Base-by-base conservation (phyloP, 1,140 invertebrate species). In the Panulirus ornatus region DNA sequence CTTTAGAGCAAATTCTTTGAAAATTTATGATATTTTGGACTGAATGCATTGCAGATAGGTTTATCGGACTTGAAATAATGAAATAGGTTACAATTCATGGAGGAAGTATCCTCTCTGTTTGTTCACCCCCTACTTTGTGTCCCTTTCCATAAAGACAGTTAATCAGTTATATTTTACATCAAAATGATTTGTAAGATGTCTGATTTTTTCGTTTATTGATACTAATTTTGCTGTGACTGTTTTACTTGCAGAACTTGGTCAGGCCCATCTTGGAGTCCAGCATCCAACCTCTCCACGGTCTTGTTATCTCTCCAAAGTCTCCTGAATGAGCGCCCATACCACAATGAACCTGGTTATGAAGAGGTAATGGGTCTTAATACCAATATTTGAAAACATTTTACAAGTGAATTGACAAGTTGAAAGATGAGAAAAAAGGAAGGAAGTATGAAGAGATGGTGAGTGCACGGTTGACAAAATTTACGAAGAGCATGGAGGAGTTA, bases 321-420 rank as follows among this genome's bases (percentile, higher is more conserved):
- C 16, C 93, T 96, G 90, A 95, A 95, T 92, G 95, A 95, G 92
- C 95, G 95, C 89, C 95, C 95, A n/a, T 95, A 95, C 93, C 95
- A 95, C 93, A 96, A 96, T 94, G 95, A 96, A 93, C 95, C 95
- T 75, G 95, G 95, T 5, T 95, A 94, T 93, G 94, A 95, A 93
- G 93, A 93, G 93, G 66, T 93, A 94, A 92, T 94, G 94, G 6
- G 22, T 66, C 58, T 66, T 66, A 27, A 27, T 42, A 76, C 54
- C 54, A 58, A 22, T 58, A 58, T 58, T 58, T 19, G 54, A 16
- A 58, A 58, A 22, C 16, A 58, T 58, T 58, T n/a, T n/a, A n/a
- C 54, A 58, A 66, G 58, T 27, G 58, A 66, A 66, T 66, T 66
- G n/a, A 66, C 58, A 30, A 30, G 58, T 66, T 30, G 58, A 66